Evolutionary conservation across 2,113 vertebrate species (phyloP).

Genomic region (Mastomys natalensis): DNA sequence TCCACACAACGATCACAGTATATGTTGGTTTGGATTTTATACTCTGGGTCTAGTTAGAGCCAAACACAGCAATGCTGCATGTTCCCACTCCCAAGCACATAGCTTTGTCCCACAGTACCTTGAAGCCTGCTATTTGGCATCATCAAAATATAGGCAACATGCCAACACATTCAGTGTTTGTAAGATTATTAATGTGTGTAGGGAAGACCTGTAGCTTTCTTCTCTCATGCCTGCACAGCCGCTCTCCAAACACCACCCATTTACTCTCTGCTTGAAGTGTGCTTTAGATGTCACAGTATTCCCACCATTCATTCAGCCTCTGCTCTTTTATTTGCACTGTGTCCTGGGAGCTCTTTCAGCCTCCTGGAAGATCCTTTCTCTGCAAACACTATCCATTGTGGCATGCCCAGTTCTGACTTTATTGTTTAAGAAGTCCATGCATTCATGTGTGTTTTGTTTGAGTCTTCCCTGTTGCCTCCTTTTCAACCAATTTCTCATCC

Average conservation of each 20-base stretch:
- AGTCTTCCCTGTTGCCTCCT: not conserved
- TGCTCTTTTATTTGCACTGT: not conserved
- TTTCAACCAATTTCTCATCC: too few relatives aligned
- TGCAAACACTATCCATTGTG: not conserved
- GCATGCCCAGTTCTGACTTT: not conserved
- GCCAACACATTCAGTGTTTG: conserved; percentile 1
- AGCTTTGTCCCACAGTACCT: conserved; percentile 56
- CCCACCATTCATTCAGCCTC: not conserved
- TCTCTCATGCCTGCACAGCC: not conserved
- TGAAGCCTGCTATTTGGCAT: conserved; percentile 33
- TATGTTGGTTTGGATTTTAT: conserved; percentile 60
- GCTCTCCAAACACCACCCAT: not conserved
- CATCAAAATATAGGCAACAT: conserved; percentile 55
- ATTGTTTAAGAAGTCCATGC: not conserved
- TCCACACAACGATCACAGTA: conserved; percentile 60
- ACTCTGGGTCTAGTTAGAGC: conserved; percentile 53
- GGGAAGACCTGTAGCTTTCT: not conserved
- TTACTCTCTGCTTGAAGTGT: not conserved
- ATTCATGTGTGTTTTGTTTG: not conserved
- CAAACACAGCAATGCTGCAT: conserved; percentile 3
- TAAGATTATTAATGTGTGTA: conserved; percentile 12
- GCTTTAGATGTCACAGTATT: not conserved
- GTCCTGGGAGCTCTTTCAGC: not conserved
- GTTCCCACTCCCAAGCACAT: not conserved
- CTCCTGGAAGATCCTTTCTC: not conserved